phyloP scores from a whole-genome alignment of 2,888 invertebrate species.

The Eupithecia centaureata region DNA sequence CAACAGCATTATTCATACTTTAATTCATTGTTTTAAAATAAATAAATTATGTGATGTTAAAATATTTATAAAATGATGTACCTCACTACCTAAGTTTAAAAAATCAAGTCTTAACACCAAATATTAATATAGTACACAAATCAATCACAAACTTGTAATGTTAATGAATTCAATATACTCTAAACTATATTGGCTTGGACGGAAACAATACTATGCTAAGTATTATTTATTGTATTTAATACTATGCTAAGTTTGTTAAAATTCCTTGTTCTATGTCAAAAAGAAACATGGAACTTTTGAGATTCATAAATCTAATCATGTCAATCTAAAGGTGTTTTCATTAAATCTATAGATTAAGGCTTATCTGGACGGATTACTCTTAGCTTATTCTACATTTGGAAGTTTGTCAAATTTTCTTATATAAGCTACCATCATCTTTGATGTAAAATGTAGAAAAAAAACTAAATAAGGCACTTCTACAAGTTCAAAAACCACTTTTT shows the following conservation, averaged over 20 bases:
- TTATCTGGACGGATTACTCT: slow-evolving; percentile 43
- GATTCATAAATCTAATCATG: slow-evolving; percentile 32
- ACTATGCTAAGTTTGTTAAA: slow-evolving; percentile 12
- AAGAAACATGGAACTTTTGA: slow-evolving; percentile 33
- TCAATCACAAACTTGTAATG: background rate
- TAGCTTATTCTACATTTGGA: background rate
- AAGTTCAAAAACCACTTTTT: background rate
- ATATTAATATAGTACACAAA: background rate
- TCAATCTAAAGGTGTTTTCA: background rate
- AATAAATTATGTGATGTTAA: background rate
- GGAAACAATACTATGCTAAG: slow-evolving; percentile 20
- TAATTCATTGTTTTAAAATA: background rate
- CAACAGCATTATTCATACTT: background rate
- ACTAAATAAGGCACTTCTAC: background rate
- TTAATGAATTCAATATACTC: slow-evolving; percentile 19
- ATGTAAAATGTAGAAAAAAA: background rate
- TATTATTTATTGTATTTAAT: no score
- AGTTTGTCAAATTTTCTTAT: background rate
- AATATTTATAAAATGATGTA: background rate
- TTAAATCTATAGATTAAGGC: slow-evolving; percentile 7
- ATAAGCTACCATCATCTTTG: background rate
- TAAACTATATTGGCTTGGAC: slow-evolving; percentile 38
- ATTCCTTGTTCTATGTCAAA: slow-evolving; percentile 28
- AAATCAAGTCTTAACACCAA: background rate
- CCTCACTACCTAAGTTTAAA: no score